phyloP scores from a whole-genome alignment of 2,888 invertebrate genomes.

The Brenthis daphne region DNA sequence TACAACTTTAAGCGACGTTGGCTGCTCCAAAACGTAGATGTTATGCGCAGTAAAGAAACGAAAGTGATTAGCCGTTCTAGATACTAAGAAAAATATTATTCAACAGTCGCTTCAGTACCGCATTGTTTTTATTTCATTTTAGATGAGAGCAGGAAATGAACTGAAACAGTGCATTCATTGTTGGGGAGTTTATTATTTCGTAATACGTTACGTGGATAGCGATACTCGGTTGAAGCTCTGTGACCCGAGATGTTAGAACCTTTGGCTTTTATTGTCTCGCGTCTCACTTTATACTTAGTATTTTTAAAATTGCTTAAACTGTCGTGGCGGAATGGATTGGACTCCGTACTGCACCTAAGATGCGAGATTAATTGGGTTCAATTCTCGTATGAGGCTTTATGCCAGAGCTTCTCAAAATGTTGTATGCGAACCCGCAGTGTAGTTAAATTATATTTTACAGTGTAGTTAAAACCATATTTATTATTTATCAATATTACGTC shows the following conservation, averaged over 20 bases:
- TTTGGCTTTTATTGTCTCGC: slow-evolving; percentile 12
- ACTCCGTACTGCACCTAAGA: no score
- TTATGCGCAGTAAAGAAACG: slow-evolving; percentile 3
- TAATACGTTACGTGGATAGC: slow-evolving; percentile 47
- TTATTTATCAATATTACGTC: no score
- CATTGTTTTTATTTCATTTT: slow-evolving; percentile 63
- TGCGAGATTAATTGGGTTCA: no score
- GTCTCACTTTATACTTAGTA: not conserved
- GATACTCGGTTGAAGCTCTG: slow-evolving; percentile 22
- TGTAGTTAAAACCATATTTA: no score
- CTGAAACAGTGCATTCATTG: slow-evolving; percentile 64
- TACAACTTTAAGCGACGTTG: not conserved
- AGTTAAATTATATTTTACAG: no score
- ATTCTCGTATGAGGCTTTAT: no score
- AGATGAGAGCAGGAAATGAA: slow-evolving; percentile 65
- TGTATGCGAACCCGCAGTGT: no score
- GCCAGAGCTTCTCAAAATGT: no score
- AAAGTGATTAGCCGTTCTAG: slow-evolving; percentile 44
- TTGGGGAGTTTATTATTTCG: slow-evolving; percentile 58
- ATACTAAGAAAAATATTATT: slow-evolving; percentile 50
- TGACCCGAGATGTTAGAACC: slow-evolving; percentile 42
- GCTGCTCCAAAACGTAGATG: slow-evolving; percentile 4
- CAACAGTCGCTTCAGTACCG: slow-evolving; percentile 61
- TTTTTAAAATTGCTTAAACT: not conserved
- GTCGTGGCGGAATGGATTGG: no score